Evolutionary conservation across 1,140 invertebrate genomes (phyloP), one percentile per base, ranked within the genome.

Genomic region (Littorina saxatilis): DNA sequence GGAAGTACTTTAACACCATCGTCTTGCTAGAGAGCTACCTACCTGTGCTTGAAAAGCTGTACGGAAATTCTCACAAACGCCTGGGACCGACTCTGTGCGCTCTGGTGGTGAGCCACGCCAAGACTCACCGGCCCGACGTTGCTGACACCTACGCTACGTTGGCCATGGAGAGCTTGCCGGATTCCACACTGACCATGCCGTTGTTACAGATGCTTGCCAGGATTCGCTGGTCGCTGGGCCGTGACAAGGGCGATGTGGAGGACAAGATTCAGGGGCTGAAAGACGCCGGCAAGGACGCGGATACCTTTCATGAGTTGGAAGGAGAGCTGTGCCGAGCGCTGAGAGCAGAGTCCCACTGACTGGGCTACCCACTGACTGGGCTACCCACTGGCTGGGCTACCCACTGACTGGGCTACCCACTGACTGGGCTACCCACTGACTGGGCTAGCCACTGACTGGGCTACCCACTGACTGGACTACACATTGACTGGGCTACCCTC

Each of bases 21-120:
- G 93, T 94, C 32, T 87, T 95, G 37, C 92, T 96, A 66, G 95
- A 96, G 91, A 95, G 94, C 88, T 94, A 93, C 85, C 95, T 96
- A 87, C 94, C 94, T 84, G 91, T 96, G 84, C 92, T 96, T 80
- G 96, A 96, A 91, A 96, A 95, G 93, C 91, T 96, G 13, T 95
- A 95, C 82, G 96, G 95, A 80, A 95, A 96, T 88, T 93, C 94
- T 81, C 95, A 95, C 20, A 92, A 93, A n/a, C 94, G 96, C 13
- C 91, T 96, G 7, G 89, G 95, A 17, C 82, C 87, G 61, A 94
- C 95, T n/a, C 88, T 97, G 43, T 96, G 96, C 87, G 94, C 95
- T 39, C 91, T 96, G 23, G 94, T 96, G 32, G 95, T 94, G 0
- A 95, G 94, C 85, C 92, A 92, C 80, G 93, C 94, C 82, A 92